These are phyloP conservation scores for Leptopilina boulardi DNA, from an alignment of 1,140 invertebrate genomes.

Conservation along the genomic window DNA sequence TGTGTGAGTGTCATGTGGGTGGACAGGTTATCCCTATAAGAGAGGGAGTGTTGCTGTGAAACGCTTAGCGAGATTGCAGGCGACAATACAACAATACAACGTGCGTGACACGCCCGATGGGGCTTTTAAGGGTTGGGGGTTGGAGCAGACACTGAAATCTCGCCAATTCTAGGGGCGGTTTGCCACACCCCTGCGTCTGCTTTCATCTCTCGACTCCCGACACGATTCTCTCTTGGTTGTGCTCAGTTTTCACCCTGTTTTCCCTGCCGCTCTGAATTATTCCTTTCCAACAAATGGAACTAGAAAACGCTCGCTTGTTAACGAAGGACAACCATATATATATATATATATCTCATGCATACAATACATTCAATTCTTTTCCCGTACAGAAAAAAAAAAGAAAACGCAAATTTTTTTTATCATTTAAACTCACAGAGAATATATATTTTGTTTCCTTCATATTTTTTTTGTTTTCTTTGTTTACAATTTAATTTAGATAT, in stretches of 20 bases:
- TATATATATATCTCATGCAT: neutral
- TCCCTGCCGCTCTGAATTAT: constrained; percentile 55
- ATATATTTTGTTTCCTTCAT: neutral
- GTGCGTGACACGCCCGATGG: constrained; percentile 74
- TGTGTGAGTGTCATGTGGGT: constrained; percentile 63
- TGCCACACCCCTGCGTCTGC: constrained; percentile 66
- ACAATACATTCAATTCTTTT: neutral
- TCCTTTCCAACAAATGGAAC: constrained; percentile 53
- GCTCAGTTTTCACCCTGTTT: constrained; percentile 52
- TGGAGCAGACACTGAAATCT: constrained; percentile 73
- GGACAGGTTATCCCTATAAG: constrained; percentile 71
- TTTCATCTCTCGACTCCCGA: constrained; percentile 50
- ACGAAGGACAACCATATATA: constrained; percentile 22
- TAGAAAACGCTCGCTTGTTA: constrained; percentile 58
- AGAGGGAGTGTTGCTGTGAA: constrained; percentile 67
- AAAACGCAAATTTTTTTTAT: neutral
- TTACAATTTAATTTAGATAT: too few species aligned
- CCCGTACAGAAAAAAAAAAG: neutral
- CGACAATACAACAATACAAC: constrained; percentile 75
- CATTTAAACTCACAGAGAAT: neutral
- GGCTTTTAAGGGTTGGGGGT: constrained; percentile 51
- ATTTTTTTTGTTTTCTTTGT: too few species aligned
- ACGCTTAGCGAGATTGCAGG: constrained; percentile 76
- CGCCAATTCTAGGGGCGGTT: constrained; percentile 73
- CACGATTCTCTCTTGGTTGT: too few species aligned